These are phyloP conservation scores for Bellardia pandia DNA, from an alignment of 2,888 invertebrate species.

Conservation along the genomic window DNA sequence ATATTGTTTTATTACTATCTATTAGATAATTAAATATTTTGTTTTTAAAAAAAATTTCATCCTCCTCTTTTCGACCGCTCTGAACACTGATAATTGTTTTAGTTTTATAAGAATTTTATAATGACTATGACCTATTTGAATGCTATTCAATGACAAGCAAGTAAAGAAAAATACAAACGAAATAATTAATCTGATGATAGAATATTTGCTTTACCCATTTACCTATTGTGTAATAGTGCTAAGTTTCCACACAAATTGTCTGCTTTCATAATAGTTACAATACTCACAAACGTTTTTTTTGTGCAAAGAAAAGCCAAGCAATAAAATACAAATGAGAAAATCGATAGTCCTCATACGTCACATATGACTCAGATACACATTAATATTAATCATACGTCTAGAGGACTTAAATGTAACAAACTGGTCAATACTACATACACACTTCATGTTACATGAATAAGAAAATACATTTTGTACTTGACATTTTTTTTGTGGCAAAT, in stretches of 20 bases:
- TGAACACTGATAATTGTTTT: background rate
- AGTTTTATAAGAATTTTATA: background rate
- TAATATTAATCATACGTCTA: constrained; percentile 32
- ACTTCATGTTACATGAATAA: background rate
- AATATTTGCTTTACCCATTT: constrained; percentile 9
- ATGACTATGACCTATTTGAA: constrained; percentile 17
- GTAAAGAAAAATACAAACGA: background rate
- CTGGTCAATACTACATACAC: background rate
- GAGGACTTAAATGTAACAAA: constrained; percentile 13
- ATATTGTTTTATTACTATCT: too few relatives aligned
- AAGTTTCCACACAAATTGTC: constrained; percentile 2
- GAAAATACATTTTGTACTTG: background rate
- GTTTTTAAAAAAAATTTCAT: background rate
- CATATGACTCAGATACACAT: background rate
- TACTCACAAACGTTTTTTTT: background rate
- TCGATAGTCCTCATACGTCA: constrained; percentile 19
- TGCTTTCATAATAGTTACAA: background rate
- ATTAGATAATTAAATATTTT: too few relatives aligned
- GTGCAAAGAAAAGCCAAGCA: too few relatives aligned
- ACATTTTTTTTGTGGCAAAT: constrained; percentile 8
- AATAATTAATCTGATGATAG: background rate
- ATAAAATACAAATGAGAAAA: background rate
- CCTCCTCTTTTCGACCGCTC: background rate
- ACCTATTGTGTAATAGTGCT: background rate
- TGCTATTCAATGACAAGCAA: background rate